A percentile compares a stretch with the other conserved stretches of the same genome.
phyloP scores from a whole-genome alignment of 2,888 invertebrate genomes.

The Folsomia manolachei region DNA sequence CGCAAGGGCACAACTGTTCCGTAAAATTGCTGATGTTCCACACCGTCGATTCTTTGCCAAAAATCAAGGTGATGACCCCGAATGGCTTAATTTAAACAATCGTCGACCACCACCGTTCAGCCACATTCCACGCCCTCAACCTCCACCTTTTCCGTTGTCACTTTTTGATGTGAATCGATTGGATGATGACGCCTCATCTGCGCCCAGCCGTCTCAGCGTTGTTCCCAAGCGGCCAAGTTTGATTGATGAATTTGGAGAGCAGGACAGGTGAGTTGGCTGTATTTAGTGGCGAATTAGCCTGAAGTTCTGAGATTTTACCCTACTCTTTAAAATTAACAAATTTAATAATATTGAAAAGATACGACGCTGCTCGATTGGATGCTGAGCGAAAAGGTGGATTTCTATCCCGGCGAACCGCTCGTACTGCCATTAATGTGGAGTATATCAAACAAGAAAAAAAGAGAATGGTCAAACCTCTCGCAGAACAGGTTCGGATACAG shows the following conservation, averaged over 20 bases:
- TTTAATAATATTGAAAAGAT: background rate
- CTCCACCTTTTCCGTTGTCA: conserved; percentile 8
- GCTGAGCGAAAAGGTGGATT: background rate
- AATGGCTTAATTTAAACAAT: background rate
- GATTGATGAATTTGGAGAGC: background rate
- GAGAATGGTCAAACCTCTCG: background rate
- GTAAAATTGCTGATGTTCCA: background rate
- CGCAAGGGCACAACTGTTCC: background rate
- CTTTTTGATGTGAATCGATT: background rate
- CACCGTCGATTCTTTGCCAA: background rate
- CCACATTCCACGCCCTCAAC: background rate
- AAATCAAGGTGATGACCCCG: background rate
- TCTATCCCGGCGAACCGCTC: background rate
- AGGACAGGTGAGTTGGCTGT: background rate
- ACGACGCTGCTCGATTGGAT: background rate
- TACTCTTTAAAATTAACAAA: too few relatives aligned
- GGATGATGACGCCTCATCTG: background rate
- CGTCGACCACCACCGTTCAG: background rate
- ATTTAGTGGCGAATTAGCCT: background rate
- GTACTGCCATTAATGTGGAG: background rate
- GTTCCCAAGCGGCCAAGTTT: background rate
- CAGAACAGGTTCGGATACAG: too few relatives aligned
- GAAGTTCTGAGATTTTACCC: background rate
- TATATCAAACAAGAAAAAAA: background rate
- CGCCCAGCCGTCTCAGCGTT: background rate